A percentile compares a stretch with the other conserved stretches of the same genome.
These are phyloP conservation scores for Palythoa grandiflora DNA, from an alignment of 92 coral and sea anemone species.

Conservation along the genomic window DNA sequence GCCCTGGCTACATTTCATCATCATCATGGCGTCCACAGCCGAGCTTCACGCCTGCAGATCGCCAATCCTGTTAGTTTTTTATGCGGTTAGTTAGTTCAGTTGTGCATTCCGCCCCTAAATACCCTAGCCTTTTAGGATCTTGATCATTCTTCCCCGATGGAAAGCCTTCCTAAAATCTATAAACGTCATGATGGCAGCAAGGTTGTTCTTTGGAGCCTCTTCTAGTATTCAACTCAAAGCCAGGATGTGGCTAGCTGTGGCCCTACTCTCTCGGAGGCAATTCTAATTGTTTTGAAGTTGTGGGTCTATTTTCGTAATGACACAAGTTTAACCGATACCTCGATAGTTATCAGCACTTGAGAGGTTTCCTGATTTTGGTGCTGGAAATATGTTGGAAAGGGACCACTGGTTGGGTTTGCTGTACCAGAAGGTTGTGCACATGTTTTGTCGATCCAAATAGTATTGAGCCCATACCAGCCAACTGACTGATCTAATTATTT, in stretches of 20 bases:
- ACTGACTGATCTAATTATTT: neutral
- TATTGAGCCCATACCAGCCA: neutral
- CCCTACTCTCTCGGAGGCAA: constrained; percentile 39
- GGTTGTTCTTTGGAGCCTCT: neutral
- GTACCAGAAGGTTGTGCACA: neutral
- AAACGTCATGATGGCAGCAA: neutral
- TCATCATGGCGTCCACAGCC: too few species aligned
- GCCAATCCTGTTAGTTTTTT: too few species aligned
- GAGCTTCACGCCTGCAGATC: too few species aligned
- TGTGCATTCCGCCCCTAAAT: too few species aligned
- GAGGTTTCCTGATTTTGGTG: too few species aligned
- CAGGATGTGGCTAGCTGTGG: constrained; percentile 33
- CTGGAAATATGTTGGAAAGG: too few species aligned
- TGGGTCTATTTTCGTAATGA: neutral
- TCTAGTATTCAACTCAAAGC: constrained; percentile 41
- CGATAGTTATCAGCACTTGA: too few species aligned
- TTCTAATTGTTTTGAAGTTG: constrained; percentile 29
- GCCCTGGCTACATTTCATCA: too few species aligned
- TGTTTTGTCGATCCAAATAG: neutral
- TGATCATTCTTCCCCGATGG: constrained; percentile 30
- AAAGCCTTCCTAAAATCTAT: constrained; percentile 47
- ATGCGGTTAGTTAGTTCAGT: too few species aligned
- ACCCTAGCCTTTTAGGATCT: too few species aligned
- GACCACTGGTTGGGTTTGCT: constrained; percentile 51
- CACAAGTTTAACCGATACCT: too few species aligned